Conservation (phyloP, 2,797 vertebrate species). For the Merluccius polli region DNA sequence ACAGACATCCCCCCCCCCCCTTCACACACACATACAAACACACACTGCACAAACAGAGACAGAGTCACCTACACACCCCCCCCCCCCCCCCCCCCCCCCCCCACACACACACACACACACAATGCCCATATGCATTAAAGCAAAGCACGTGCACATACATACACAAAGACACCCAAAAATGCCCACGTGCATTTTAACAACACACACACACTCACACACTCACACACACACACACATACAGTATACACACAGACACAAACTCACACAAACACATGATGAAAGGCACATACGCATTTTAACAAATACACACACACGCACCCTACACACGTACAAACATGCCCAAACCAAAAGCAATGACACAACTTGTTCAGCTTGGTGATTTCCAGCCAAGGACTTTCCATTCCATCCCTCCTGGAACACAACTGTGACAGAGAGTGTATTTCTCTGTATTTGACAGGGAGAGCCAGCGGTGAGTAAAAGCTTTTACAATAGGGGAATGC, state of each 20-base stretch:
- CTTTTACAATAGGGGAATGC: slow-evolving; percentile 61
- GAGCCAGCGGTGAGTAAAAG: slow-evolving; percentile 65
- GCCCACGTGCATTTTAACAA: not conserved
- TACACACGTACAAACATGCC: slow-evolving; percentile 1
- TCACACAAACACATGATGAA: not conserved
- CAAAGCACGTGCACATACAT: not conserved
- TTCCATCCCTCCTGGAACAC: slow-evolving; percentile 28
- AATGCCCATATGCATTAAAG: not conserved
- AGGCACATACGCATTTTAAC: not conserved
- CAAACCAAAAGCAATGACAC: slow-evolving; percentile 26
- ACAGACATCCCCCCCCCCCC: not conserved
- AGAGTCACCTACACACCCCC: not conserved
- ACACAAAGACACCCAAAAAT: not conserved
- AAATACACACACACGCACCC: slow-evolving; percentile 14
- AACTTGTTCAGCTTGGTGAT: slow-evolving; percentile 37
- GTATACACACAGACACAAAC: not conserved
- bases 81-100: no score
- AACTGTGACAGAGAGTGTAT: slow-evolving; percentile 55
- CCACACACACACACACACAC: not conserved
- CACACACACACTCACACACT: not conserved
- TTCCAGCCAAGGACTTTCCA: slow-evolving; percentile 46
- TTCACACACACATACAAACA: not conserved
- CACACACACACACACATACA: not conserved
- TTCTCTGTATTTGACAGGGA: slow-evolving; percentile 68
- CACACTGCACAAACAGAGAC: not conserved